Evolutionary conservation across 1,140 invertebrate species (phyloP).

Genomic region (Archegozetes longisetosus): DNA sequence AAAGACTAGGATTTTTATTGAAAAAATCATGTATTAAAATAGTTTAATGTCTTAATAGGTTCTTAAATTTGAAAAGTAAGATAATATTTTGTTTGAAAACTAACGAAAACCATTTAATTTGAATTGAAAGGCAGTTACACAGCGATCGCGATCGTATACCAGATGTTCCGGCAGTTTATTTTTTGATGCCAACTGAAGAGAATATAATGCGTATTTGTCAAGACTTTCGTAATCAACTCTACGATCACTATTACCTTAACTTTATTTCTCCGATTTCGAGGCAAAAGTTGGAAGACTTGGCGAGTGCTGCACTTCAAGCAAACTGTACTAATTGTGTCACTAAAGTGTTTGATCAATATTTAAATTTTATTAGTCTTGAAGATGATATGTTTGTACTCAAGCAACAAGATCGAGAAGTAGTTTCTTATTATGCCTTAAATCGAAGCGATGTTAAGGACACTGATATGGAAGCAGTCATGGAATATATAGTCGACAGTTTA

Average conservation of each 20-base stretch:
- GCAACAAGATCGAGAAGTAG: conserved; percentile 70
- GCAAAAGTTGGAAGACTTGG: conserved; percentile 88
- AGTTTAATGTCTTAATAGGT: no score
- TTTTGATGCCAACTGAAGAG: conserved; percentile 91
- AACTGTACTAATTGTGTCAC: conserved; percentile 76
- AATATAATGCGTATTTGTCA: conserved; percentile 86
- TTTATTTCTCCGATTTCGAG: conserved; percentile 92
- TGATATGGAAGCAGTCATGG: conserved; percentile 88
- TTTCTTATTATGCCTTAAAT: conserved; percentile 94
- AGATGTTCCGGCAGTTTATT: conserved; percentile 96
- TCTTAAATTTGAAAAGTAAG: no score
- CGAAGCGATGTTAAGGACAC: conserved; percentile 83
- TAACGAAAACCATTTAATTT: not conserved
- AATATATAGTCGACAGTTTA: conserved; percentile 83
- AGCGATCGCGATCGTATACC: conserved; percentile 88
- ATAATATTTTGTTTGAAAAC: conserved; percentile 12
- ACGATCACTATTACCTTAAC: conserved; percentile 92
- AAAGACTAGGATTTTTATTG: no score
- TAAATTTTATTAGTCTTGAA: conserved; percentile 96
- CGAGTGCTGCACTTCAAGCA: conserved; percentile 69
- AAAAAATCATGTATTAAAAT: no score
- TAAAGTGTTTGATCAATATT: conserved; percentile 92
- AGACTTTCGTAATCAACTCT: conserved; percentile 67
- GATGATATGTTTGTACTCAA: conserved; percentile 91
- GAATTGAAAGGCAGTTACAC: conserved; percentile 54